Base-by-base conservation (phyloP, 2,113 vertebrate species). In the Platysternon megacephalum region DNA sequence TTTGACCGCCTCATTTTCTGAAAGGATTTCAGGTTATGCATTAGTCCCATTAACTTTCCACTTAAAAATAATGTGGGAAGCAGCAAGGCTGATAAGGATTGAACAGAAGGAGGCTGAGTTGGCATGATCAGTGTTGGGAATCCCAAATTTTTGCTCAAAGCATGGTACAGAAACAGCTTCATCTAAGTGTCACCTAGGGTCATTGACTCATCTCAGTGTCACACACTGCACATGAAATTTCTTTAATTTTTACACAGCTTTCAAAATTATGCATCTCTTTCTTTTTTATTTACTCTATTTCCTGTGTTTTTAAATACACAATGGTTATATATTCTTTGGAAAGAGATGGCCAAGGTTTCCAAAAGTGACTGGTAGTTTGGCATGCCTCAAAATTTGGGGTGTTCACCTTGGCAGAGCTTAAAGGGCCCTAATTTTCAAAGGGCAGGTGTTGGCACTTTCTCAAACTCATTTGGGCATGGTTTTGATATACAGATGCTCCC, bases 21-120 rank as follows among this genome's bases (percentile, higher is more conserved):
- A 94, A 95, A 95, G 81, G 83, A 24, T 92, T 88, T 56, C 32
- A 2, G 94, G 78, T 97, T 93, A 81, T 55, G 32, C 68, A 87
- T 97, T 86, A 96, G 88, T 91, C 28, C 53, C 79, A 51, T 92
- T 95, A 89, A 95, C 42, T 94, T 84, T 24, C 93, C 72, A 72
- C 90, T 91, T 52, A 51, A 86, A 88, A 86, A 28, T 51, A 89
- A 86, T 39, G 68, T 0, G 1, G 72, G 83, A 89, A 91, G 56
- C 22, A 51, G 82, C 55, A 85, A 56, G 22, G 72, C 46, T 90
- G 28, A 86, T 48, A 84, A 87, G 79, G 39, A 51, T 46, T 35
- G 79, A 92, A 65, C 11, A 82, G 32, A 56, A 4, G 8, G 32
- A 86, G 19, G 42, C 2, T 42, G 5, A 11, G 56, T 87, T 13